Percentiles rank a stretch among this genome's conserved stretches.
phyloP scores from a whole-genome alignment of 2,113 vertebrate species.

The Tachysurus fulvidraco region DNA sequence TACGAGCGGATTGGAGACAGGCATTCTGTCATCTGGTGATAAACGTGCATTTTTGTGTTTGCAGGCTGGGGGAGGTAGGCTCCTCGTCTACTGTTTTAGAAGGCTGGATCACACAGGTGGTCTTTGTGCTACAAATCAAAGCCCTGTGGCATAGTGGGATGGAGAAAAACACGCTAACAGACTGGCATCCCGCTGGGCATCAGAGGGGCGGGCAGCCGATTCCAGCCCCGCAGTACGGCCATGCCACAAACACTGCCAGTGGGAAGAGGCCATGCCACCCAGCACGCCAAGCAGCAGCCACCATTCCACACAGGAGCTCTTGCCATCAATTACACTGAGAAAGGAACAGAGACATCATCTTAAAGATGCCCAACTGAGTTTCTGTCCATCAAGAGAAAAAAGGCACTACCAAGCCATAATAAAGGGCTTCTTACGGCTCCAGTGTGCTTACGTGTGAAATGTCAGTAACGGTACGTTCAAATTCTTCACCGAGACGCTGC shows the following conservation, averaged over 20 bases:
- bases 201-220: slow-evolving; percentile 47
- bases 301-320: slow-evolving; percentile 42
- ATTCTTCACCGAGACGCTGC: not conserved
- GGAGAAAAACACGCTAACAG: slow-evolving; percentile 52
- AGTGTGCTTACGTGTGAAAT: slow-evolving; percentile 29
- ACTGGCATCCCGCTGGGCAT: slow-evolving; percentile 53
- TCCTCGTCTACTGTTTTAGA: slow-evolving; percentile 41
- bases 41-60: slow-evolving; percentile 36
- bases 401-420: slow-evolving; percentile 14
- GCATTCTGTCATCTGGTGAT: slow-evolving; percentile 35
- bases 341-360: slow-evolving; percentile 44
- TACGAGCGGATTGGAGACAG: slow-evolving; percentile 10
- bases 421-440: slow-evolving; percentile 23
- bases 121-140: slow-evolving; percentile 55
- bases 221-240: slow-evolving; percentile 42
- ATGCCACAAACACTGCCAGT: slow-evolving; percentile 47
- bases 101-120: slow-evolving; percentile 49
- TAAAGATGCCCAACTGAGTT: slow-evolving; percentile 40
- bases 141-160: slow-evolving; percentile 47
- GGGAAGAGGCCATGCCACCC: slow-evolving; percentile 45
- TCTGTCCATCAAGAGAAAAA: slow-evolving; percentile 40
- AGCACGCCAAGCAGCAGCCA: slow-evolving; percentile 45
- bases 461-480: slow-evolving; percentile 1
- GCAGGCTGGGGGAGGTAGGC: slow-evolving; percentile 19
- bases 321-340: slow-evolving; percentile 45